Percentiles rank a stretch among this genome's conserved stretches.
Evolutionary conservation across 1,140 invertebrate genomes (phyloP).

Genomic region (Heliconius melpomene): DNA sequence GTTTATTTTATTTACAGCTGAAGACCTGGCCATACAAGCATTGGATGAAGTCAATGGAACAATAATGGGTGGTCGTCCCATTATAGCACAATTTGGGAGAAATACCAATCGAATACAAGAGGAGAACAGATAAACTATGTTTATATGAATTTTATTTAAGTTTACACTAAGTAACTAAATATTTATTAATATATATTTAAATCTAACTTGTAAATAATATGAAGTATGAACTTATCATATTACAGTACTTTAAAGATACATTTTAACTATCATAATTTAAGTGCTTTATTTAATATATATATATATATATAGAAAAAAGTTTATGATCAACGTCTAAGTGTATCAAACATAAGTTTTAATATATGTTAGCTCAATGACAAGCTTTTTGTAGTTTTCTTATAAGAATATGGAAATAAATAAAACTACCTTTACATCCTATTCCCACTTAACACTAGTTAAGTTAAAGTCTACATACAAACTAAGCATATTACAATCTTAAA

Average conservation of each 20-base stretch:
- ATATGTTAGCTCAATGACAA: slow-evolving; percentile 11
- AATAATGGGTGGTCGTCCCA: slow-evolving; percentile 63
- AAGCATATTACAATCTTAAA: not conserved
- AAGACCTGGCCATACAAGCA: slow-evolving; percentile 65
- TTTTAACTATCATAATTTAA: slow-evolving; percentile 1
- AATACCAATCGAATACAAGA: slow-evolving; percentile 63
- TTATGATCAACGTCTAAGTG: slow-evolving; percentile 3
- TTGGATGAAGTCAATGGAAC: slow-evolving; percentile 70
- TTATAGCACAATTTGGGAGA: slow-evolving; percentile 66
- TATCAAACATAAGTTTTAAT: not conserved
- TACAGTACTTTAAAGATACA: not conserved
- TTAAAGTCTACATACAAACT: not conserved
- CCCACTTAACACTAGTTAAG: not conserved
- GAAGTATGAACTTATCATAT: not conserved
- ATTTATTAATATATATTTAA: slow-evolving; percentile 38
- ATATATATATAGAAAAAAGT: not conserved
- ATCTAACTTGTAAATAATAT: slow-evolving; percentile 31
- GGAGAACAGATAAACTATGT: slow-evolving; percentile 52
- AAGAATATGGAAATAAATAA: not conserved
- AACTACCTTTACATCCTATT: not conserved
- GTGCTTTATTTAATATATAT: not conserved
- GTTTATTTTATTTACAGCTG: slow-evolving; percentile 52
- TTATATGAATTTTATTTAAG: slow-evolving; percentile 17
- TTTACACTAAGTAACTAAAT: slow-evolving; percentile 32
- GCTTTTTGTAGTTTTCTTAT: not conserved